Percentiles rank a stretch among this genome's conserved stretches.
Conservation (phyloP, 2,113 vertebrate genomes). For the Ceyx cyanopectus region DNA sequence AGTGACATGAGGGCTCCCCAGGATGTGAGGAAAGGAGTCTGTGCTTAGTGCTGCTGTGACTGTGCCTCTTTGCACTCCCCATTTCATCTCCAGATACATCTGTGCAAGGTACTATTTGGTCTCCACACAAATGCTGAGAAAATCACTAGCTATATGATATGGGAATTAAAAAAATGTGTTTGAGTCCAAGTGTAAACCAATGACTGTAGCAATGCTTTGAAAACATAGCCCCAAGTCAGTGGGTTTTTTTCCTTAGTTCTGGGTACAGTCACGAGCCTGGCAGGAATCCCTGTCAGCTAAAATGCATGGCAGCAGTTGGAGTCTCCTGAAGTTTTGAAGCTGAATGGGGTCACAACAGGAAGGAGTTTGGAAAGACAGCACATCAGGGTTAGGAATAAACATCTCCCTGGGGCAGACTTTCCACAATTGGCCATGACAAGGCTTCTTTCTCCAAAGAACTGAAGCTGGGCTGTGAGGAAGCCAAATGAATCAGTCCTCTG, state of each 20-base stretch:
- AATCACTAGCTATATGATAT: slow-evolving; percentile 7
- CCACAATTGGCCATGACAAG: slow-evolving; percentile 66
- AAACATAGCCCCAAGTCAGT: slow-evolving; percentile 13
- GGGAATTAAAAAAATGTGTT: background rate
- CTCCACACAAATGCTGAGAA: background rate
- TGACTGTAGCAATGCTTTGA: background rate
- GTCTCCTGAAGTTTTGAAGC: slow-evolving; percentile 10
- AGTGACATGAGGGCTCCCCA: background rate
- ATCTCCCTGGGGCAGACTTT: slow-evolving; percentile 52
- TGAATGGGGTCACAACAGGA: slow-evolving; percentile 39
- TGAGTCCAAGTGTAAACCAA: background rate
- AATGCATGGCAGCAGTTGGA: slow-evolving; percentile 1
- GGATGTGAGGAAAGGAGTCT: background rate
- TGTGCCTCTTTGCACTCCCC: background rate
- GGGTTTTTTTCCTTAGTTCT: background rate
- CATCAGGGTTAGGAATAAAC: slow-evolving; percentile 40
- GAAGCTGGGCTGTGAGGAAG: slow-evolving; percentile 14
- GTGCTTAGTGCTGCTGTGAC: background rate
- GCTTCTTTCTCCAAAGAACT: slow-evolving; percentile 46
- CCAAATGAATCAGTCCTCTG: slow-evolving; percentile 41
- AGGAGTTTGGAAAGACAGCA: slow-evolving; percentile 28
- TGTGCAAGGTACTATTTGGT: background rate
- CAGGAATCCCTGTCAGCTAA: slow-evolving; percentile 22
- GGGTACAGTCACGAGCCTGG: slow-evolving; percentile 50
- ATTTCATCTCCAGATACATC: background rate